Evolutionary conservation across 2,797 vertebrate genomes (phyloP), one percentile per base, ranked within the genome.

Genomic region (Denticeps clupeoides): DNA sequence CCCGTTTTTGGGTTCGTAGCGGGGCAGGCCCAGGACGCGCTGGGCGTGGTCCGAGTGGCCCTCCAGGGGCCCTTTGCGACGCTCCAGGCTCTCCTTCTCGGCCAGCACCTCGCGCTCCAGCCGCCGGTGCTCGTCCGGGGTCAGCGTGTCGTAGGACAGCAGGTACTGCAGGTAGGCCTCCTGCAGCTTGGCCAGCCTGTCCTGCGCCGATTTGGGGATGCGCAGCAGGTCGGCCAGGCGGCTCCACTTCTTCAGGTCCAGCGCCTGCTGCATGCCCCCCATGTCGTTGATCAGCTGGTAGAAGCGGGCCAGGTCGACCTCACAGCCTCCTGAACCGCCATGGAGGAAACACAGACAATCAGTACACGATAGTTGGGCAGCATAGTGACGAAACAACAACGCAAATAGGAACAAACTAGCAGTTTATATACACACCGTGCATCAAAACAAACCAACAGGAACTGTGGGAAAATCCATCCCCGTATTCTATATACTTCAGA

Each of bases 221-320:
- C 90, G 90, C 70, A 99, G 82, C 58, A 97, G 81, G 72, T 99
- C 95, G 21, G 95, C 95, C 68, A 99, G 85, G 74, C 93, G 94
- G 83, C 87, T 97, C 95, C 95, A 98, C 76, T 95, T 97, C 83
- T 98, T 97, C 83, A 93, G 89, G 87, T 98, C 95, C 85, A 94
- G 98, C 80, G 98, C 94, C 84, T 95, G 92, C 86, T 99, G 94
- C 93, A 99, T 97, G 72, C 95, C 95, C 8, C 95, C 95, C 95
- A 99, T 97, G 82, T 98, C 94, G 1, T 91, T 91, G 68, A 99
- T 94, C 74, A 98, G 83, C 77, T 96, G 94, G 68, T 96, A 94
- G 77, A 99, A 98, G 67, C 91, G 90, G 63, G 94, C 91, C 83
- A 99, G 79, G 83, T 99, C 94, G 58, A 99, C 84, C 86, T 99